phyloP scores from a whole-genome alignment of 2,888 invertebrate species.

The Caenorhabditis japonica region DNA sequence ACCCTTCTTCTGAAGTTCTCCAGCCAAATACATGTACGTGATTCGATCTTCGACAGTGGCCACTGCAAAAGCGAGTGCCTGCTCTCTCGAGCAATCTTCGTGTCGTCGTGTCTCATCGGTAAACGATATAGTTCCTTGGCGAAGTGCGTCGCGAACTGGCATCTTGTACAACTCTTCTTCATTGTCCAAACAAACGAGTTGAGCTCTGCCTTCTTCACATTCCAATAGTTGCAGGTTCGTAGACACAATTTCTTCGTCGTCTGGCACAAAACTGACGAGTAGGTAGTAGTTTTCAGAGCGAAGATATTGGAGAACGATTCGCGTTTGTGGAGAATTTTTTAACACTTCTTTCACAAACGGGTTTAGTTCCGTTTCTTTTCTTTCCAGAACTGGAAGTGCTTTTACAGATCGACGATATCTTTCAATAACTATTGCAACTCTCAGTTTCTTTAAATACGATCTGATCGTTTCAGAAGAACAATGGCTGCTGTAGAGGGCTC shows the following conservation, averaged over 20 bases:
- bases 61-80: conserved; percentile 61
- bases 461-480: conserved; percentile 39
- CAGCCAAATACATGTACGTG: conserved; percentile 60
- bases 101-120: neutral
- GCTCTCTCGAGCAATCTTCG: conserved; percentile 29
- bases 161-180: conserved; percentile 1
- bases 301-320: conserved; percentile 64
- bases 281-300: conserved; percentile 63
- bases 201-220: conserved; percentile 27
- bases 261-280: conserved; percentile 57
- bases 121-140: conserved; percentile 17
- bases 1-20: conserved; percentile 65
- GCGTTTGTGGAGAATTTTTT: conserved; percentile 38
- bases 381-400: conserved; percentile 61
- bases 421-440: conserved; percentile 68
- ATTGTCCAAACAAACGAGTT: conserved; percentile 50
- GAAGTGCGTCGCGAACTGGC: conserved; percentile 8
- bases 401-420: conserved; percentile 66
- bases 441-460: conserved; percentile 43
- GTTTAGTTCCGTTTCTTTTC: conserved; percentile 50
- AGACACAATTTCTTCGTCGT: conserved; percentile 31
- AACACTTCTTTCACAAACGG: conserved; percentile 49
- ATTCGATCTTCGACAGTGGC: conserved; percentile 72
- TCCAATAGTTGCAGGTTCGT: conserved; percentile 52
- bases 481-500: conserved; percentile 56